Base-by-base conservation (phyloP, 2,888 invertebrate species). In the Theretra japonica region DNA sequence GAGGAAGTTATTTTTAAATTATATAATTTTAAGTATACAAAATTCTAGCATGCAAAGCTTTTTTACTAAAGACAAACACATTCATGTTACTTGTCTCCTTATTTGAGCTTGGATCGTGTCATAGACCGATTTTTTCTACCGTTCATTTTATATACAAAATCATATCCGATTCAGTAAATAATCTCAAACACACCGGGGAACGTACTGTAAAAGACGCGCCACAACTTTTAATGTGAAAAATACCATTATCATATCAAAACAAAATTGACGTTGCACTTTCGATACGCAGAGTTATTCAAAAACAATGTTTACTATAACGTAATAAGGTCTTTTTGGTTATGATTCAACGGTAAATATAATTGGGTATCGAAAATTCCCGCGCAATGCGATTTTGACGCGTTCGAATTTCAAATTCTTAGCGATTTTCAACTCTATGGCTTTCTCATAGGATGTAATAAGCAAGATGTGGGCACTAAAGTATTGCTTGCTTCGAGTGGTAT, bases 161-260 rank as follows among this genome's bases (percentile, higher is more conserved):
- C 69, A 28, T 65, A 65, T 70, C 41, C 53, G 60, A 69, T 69
- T 72, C 69, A 60, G 50, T 72, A 72, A 59, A 59, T 60, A 72
- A 72, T 69, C 28, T 59, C 72, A 68, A 72, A 70, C 75, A 76
- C 77, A 70, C 79, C 41, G 68, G 85, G 79, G 87, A 83, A 77
- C 80, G 79, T 79, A 82, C 81, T 83, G 77, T 80, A 80, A 83
- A 83, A 83, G 82, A 74, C 79, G 70, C 73, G 76, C 86, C 84
- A 88, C 86, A 93, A 93, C 86, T 93, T 93, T 93, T 93, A 93
- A 93, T 93, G 90, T 91, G 93, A 93, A 93, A 93, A 93, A 93
- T 93, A 89, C 88, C 88, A 93, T 93, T 93, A 93, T 92, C 89
- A 90, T 91, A 88, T 83, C 77, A 77, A 77, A 82, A 83, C 80